Base-by-base conservation (phyloP, 1,140 invertebrate genomes). In the Drosophila malerkotliana region DNA sequence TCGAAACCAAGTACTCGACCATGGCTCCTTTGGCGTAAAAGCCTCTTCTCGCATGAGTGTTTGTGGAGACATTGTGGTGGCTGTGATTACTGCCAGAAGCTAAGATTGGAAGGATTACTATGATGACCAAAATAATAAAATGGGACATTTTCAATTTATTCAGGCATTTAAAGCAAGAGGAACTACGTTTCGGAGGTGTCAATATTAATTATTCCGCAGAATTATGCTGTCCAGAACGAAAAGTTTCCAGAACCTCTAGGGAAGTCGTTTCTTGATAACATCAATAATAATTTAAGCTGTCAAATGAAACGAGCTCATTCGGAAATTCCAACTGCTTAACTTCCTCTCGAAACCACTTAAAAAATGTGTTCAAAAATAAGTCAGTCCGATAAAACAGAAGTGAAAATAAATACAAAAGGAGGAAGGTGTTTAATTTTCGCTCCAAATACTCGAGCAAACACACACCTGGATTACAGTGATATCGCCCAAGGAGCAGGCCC, bases 341-440 rank as follows among this genome's bases (percentile, higher is more conserved):
- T 72, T 72, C 69, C 69, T 72, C 10, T 6, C 44, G 21, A 47
- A 61, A 26, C 15, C 39, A 39, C 69, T 73, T 61, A 7, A 62
- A 54, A 57, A 58, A 39, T 61, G 37, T 59, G 47, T 60, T 47
- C 39, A 55, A 62, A 73, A 72, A 72, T 72, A 73, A 60, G 49
- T 24, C 30, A 37, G 9, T 7, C 12, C 18, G 68, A 73, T 61
- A 62, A 61, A 61, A 24, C 28, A 44, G 26, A 28, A 37, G 8
- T 4, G 26, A 52, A 47, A 72, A 52, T 32, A 12, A 18, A 37
- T 37, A 37, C 1, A 37, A 2, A 4, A 8, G 14, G 39, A 41
- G 34, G 68, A 72, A 72, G 69, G 67, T 73, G 68, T 61, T 73
- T 54, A 54, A 30, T 69, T 62, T 71, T 32, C n/a, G 41, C 41